Evolutionary conservation across 2,888 invertebrate species (phyloP), one percentile per base, ranked within the genome.

Genomic region (Carterocephalus palaemon): DNA sequence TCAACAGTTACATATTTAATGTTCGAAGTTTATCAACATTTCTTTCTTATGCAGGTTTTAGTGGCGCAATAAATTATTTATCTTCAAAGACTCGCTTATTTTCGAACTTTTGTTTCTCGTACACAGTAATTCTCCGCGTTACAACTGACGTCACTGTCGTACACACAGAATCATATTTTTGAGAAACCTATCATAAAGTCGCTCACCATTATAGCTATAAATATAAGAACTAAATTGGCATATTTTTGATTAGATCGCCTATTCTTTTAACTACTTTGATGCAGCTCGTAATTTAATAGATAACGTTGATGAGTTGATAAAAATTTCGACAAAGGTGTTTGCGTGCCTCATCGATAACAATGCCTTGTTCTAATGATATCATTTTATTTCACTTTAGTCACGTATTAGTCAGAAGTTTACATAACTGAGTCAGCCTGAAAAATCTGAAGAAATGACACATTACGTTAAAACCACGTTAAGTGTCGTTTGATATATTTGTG

Each of bases 1-100:
- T 78, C 83, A 82, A 83, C 84, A 83, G 86, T 86, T 85, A 84
- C 83, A 85, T 85, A 84, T 84, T 84, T 83, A 82, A 84, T 84
- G 81, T 80, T 79, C 82, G 78, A 82, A 85, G 86, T 86, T 85
- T 86, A 86, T 86, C 84, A 86, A 85, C 85, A 86, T 77, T 84
- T 85, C 80, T 85, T 86, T 85, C 84, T 85, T 82, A 82, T 83
- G 75, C 81, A 81, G 78, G 78, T 82, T 85, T 84, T 85, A 86
- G 77, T 83, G 81, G 62, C 43, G 78, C 76, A 62, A 73, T 86
- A 85, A 86, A 85, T 85, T 83, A 85, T 81, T 77, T 81, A 78
- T 83, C 85, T 79, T 86, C 85, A 86, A 86, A 86, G 83, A 72
- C 67, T 70, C 62, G 76, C 74, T 81, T 81, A 79, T 83, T 85